Evolutionary conservation across 2,113 vertebrate genomes (phyloP), one percentile per base, ranked within the genome.

Genomic region (Benitochromis conjunctus): DNA sequence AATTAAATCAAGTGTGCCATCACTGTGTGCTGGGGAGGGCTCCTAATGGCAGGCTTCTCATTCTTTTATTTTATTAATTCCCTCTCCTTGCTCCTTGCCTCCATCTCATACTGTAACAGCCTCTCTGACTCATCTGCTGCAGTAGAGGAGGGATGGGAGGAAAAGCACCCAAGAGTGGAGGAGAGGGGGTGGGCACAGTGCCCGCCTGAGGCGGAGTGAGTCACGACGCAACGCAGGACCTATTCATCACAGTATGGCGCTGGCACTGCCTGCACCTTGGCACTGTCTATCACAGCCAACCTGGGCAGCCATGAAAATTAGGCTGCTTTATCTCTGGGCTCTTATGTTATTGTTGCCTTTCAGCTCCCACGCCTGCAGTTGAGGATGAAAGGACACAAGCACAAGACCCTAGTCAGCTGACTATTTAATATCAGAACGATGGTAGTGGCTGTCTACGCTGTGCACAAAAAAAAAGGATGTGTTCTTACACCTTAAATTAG

Each of bases 101-200:
- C 87, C 85, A 60, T 85, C 81, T 86, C 80, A 78, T 90, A 91
- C 90, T 92, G 91, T 93, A 94, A 87, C 91, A 90, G 89, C 91
- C 88, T 86, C 92, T 94, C 83, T 95, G 94, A 95, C 91, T 95
- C 93, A 95, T 93, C 93, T 82, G 86, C 92, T 88, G 92, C 90
- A 90, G 92, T 86, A 90, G 88, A 82, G 84, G 81, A 58, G 85
- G 89, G 79, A 79, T 19, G 55, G 53, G 53, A 76, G 88, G 88
- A 86, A 83, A 85, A 89, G 92, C 90, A 92, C 91, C 92, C 83
- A 38, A 54, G 90, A 85, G 83, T 87, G 89, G 43, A 90, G 77
- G 58, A 84, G 69, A 26, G 82, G 90, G 89, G 90, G 88, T 90
- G 90, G 91, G 92, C 90, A 87, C 58, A 7, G 57, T 83, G 92